phyloP scores from a whole-genome alignment of 35 echinoderm and acorn worm genomes.

The Apostichopus californicus region DNA sequence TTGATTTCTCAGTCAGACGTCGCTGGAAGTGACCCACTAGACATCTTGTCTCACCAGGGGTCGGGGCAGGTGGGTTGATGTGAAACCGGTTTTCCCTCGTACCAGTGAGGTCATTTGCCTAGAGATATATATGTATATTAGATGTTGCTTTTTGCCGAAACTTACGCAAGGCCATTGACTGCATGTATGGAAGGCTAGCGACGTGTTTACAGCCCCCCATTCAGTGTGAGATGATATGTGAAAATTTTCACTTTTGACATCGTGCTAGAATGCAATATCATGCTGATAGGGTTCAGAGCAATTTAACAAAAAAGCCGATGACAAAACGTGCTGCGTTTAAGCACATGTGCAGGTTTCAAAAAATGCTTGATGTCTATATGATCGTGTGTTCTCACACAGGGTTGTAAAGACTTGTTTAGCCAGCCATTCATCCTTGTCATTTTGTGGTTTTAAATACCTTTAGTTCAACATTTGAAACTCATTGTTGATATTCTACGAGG shows the following conservation, averaged over 20 bases:
- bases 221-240: too few relatives aligned
- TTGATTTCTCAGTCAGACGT: conserved; percentile 9
- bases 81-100: neutral
- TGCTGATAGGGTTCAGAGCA: neutral
- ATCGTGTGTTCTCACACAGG: too few relatives aligned
- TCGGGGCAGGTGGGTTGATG: conserved; percentile 9
- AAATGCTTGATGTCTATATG: too few relatives aligned
- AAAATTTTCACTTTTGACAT: neutral
- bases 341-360: too few relatives aligned
- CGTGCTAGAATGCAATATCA: neutral
- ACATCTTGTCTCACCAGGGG: conserved; percentile 19
- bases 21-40: conserved; percentile 14
- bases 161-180: neutral
- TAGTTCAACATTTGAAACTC: too few relatives aligned
- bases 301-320: neutral
- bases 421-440: too few relatives aligned
- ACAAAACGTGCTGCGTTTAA: too few relatives aligned
- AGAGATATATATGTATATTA: neutral
- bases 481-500: too few relatives aligned
- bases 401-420: too few relatives aligned
- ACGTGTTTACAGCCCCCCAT: too few relatives aligned
- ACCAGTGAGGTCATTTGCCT: conserved; percentile 25
- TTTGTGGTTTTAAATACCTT: too few relatives aligned
- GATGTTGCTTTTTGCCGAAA: neutral
- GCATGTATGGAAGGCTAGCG: neutral